Percentiles rank a stretch among this genome's conserved stretches.
Conservation (phyloP, 2,113 vertebrate genomes). For the Engraulis encrasicolus region DNA sequence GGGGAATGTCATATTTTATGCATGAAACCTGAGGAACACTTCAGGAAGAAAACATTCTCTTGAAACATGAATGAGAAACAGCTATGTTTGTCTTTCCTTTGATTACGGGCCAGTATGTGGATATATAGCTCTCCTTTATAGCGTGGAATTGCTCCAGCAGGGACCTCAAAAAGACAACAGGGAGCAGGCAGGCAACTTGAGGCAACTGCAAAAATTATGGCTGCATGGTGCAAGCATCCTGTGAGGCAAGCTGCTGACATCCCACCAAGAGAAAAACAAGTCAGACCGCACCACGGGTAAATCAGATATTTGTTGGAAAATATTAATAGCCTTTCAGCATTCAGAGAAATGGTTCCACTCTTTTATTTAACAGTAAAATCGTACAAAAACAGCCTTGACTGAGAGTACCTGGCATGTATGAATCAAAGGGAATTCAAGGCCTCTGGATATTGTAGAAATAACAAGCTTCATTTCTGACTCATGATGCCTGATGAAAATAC, state of each 20-base stretch:
- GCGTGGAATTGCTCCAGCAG: background rate
- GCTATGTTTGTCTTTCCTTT: background rate
- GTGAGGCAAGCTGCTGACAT: background rate
- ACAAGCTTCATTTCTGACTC: background rate
- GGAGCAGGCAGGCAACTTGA: background rate
- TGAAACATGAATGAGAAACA: background rate
- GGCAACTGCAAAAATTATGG: background rate
- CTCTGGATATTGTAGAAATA: background rate
- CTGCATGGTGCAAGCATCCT: too few species aligned
- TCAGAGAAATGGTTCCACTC: background rate
- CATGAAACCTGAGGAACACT: background rate
- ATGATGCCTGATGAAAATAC: background rate
- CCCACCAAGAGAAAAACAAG: background rate
- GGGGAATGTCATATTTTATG: background rate
- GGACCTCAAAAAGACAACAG: background rate
- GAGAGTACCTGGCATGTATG: background rate
- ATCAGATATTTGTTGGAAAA: background rate
- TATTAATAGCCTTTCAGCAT: background rate
- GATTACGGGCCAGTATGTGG: background rate
- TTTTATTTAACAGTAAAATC: background rate
- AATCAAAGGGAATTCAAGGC: background rate
- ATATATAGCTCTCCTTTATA: background rate
- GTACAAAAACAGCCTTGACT: background rate
- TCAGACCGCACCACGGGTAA: background rate
- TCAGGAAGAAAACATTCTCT: slow-evolving; percentile 4